Percentiles rank a stretch among this genome's conserved stretches.
Evolutionary conservation across 2,113 vertebrate species (phyloP).

Genomic region (Zapornia atra): DNA sequence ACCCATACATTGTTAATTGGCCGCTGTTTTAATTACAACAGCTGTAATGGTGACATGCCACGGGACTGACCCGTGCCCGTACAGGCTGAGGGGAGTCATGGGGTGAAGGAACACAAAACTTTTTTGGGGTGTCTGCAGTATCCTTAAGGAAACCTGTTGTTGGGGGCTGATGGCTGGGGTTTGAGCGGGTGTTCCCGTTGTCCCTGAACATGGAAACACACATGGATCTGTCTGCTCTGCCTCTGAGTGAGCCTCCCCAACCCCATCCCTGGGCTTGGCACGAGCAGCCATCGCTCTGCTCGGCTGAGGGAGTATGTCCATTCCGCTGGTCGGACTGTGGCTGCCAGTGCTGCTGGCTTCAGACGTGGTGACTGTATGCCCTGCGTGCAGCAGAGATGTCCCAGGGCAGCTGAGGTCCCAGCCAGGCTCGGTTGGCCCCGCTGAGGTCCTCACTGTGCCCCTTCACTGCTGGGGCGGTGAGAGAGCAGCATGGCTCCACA

Average conservation of each 20-base stretch:
- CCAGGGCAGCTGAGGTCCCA: neutral
- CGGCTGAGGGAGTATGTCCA: neutral
- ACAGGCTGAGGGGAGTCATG: no score
- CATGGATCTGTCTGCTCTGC: fast-evolving
- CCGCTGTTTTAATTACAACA: neutral
- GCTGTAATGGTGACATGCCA: neutral
- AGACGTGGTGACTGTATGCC: fast-evolving
- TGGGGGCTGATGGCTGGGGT: neutral
- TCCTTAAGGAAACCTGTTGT: fast-evolving
- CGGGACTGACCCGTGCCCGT: neutral
- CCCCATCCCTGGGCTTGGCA: neutral
- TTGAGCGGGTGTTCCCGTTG: fast-evolving
- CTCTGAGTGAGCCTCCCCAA: neutral
- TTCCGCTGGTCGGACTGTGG: fast-evolving
- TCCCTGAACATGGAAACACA: fast-evolving
- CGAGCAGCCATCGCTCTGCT: fast-evolving
- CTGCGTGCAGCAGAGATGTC: no score
- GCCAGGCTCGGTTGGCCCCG: fast-evolving
- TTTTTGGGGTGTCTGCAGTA: neutral
- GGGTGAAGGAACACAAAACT: neutral
- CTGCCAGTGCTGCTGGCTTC: fast-evolving
- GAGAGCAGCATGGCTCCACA: neutral
- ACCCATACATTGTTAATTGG: neutral
- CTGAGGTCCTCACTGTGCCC: neutral
- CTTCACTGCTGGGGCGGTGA: neutral